A percentile compares a stretch with the other conserved stretches of the same genome.
These are phyloP conservation scores for Xenopus borealis DNA, from an alignment of 2,113 vertebrate species.

Conservation along the genomic window DNA sequence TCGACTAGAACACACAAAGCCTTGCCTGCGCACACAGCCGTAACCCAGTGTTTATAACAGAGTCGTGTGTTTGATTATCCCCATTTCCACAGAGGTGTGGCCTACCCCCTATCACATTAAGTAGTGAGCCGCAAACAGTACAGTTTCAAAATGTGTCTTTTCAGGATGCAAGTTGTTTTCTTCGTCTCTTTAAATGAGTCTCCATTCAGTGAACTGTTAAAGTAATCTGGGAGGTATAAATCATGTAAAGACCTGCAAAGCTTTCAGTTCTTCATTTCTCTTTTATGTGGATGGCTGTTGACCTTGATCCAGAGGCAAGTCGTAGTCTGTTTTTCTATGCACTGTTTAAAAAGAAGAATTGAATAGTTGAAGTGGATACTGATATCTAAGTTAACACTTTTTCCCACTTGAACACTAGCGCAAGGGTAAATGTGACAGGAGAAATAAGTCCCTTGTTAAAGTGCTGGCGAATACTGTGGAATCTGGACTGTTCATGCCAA, in stretches of 20 bases:
- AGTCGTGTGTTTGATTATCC: conserved; percentile 20
- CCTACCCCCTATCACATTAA: background rate
- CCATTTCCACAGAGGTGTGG: background rate
- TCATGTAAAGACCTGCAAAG: conserved; percentile 41
- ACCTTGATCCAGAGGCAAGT: conserved; percentile 36
- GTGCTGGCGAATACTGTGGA: conserved; percentile 13
- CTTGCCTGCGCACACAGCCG: conserved; percentile 60
- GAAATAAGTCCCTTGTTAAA: conserved; percentile 27
- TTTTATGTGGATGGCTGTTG: conserved; percentile 41
- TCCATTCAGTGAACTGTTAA: conserved; percentile 22
- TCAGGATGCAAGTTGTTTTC: conserved; percentile 1
- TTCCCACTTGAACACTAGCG: conserved; percentile 33
- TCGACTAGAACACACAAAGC: conserved; percentile 54
- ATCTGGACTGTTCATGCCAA: background rate
- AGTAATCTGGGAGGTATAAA: conserved; percentile 33
- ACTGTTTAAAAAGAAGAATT: conserved; percentile 40
- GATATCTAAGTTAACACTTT: conserved; percentile 37
- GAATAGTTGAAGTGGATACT: conserved; percentile 37
- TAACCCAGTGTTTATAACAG: conserved; percentile 50
- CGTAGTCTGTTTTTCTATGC: conserved; percentile 34
- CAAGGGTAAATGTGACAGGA: conserved; percentile 32
- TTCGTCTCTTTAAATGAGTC: conserved; percentile 27
- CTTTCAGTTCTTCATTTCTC: conserved; percentile 37
- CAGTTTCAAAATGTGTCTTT: background rate
- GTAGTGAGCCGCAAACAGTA: too few relatives aligned